These are phyloP conservation scores for Dione vanillae DNA, from an alignment of 2,888 invertebrate species.

Conservation along the genomic window DNA sequence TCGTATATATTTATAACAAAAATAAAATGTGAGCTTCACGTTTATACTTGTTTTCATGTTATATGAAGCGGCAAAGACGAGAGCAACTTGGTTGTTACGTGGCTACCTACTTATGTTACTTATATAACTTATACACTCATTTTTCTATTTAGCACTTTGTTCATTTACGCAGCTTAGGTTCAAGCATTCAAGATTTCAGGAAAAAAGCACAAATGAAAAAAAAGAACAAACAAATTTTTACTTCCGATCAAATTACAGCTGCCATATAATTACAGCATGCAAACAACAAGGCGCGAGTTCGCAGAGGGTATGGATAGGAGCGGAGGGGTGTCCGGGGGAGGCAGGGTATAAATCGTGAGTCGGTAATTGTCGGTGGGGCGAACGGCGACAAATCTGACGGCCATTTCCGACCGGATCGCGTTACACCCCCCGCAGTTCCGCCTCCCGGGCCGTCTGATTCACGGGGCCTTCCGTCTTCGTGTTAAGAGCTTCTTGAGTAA, in stretches of 20 bases:
- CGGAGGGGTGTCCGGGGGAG: constrained; percentile 36
- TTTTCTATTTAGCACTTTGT: background rate
- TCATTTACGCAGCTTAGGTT: background rate
- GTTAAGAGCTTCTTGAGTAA: background rate
- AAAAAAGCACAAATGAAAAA: background rate
- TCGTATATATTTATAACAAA: constrained; percentile 29
- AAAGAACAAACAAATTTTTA: background rate
- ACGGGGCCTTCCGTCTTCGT: constrained; percentile 16
- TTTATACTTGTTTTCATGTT: background rate
- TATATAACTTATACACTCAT: background rate
- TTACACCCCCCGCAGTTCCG: constrained; percentile 52
- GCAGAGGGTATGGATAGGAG: constrained; percentile 14
- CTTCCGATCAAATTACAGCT: constrained; percentile 37
- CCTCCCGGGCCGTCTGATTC: constrained; percentile 41
- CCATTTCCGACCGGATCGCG: constrained; percentile 66
- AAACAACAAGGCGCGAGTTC: constrained; percentile 33
- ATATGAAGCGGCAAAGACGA: background rate
- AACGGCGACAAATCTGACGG: constrained; percentile 72
- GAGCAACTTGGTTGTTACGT: background rate
- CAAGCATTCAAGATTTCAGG: background rate
- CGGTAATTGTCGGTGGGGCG: constrained; percentile 69
- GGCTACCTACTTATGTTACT: background rate
- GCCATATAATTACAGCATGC: constrained; percentile 24
- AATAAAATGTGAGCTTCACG: background rate
- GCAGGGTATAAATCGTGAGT: constrained; percentile 50